Evolutionary conservation across 2,113 vertebrate genomes (phyloP).

Genomic region (Xiphophorus couchianus): DNA sequence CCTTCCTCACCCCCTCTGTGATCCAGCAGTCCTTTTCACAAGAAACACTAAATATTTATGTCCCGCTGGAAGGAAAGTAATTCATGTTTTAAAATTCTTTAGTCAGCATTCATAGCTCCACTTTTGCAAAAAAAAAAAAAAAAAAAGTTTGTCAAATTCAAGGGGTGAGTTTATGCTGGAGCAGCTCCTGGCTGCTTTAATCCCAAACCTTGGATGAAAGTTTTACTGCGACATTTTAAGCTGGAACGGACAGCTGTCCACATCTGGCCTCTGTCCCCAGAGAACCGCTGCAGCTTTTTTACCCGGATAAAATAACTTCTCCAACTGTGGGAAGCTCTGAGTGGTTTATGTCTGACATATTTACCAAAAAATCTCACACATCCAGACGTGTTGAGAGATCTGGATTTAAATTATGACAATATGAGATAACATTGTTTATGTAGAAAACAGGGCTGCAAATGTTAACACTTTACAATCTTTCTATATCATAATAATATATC

Average conservation of each 20-base stretch:
- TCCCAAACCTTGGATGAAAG: constrained; percentile 5
- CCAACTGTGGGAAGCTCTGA: neutral
- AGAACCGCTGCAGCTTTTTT: constrained; percentile 7
- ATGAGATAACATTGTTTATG: neutral
- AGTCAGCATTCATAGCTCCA: constrained; percentile 30
- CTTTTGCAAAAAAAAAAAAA: neutral
- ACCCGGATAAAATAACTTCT: neutral
- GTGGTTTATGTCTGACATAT: neutral
- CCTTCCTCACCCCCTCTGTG: neutral
- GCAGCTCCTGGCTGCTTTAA: constrained; percentile 4
- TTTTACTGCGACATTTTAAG: neutral
- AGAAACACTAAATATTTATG: constrained; percentile 48
- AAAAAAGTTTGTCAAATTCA: constrained; percentile 23
- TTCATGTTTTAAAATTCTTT: constrained; percentile 25
- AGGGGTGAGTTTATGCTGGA: constrained; percentile 3
- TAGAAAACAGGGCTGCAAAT: neutral
- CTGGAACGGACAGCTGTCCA: constrained; percentile 20
- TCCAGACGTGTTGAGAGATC: neutral
- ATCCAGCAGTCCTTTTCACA: constrained; percentile 15
- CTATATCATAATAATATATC: too few relatives aligned
- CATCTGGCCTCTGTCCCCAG: constrained; percentile 12
- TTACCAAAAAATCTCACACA: neutral
- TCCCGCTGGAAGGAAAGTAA: constrained; percentile 17
- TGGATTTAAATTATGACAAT: too few relatives aligned
- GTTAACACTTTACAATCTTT: too few relatives aligned